Conservation (phyloP, 1,140 invertebrate genomes). For the Matsumurasca onukii region DNA sequence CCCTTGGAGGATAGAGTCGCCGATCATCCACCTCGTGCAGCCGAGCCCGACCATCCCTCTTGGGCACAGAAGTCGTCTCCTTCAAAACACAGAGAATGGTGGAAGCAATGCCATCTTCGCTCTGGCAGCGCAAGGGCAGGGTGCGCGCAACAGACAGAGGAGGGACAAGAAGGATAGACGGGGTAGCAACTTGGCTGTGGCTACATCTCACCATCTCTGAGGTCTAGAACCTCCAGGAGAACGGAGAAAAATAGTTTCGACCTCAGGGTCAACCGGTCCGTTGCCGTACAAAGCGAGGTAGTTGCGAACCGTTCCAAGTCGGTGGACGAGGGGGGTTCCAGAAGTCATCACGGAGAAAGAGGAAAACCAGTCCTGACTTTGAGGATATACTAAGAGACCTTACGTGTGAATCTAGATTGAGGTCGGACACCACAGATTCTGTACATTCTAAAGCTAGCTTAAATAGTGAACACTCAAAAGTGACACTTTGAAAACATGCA, state of each 20-base stretch:
- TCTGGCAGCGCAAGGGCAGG: background rate
- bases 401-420: background rate
- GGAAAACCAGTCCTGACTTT: constrained; percentile 7
- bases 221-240: no score
- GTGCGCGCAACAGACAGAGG: background rate
- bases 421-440: background rate
- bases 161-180: background rate
- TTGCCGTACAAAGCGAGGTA: no score
- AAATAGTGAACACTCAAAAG: background rate
- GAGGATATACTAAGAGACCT: constrained; percentile 8
- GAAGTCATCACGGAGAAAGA: no score
- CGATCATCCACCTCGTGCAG: constrained; percentile 4
- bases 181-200: background rate
- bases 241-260: no score
- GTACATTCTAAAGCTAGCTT: background rate
- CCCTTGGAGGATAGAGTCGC: background rate
- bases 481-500: no score
- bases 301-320: no score
- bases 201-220: background rate
- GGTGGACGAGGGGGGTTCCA: no score
- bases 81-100: background rate
- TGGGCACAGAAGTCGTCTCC: background rate
- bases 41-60: constrained; percentile 4
- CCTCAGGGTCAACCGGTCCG: no score
- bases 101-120: background rate